Base-by-base conservation (phyloP, 2,888 invertebrate genomes). In the Auanema freiburgensis region DNA sequence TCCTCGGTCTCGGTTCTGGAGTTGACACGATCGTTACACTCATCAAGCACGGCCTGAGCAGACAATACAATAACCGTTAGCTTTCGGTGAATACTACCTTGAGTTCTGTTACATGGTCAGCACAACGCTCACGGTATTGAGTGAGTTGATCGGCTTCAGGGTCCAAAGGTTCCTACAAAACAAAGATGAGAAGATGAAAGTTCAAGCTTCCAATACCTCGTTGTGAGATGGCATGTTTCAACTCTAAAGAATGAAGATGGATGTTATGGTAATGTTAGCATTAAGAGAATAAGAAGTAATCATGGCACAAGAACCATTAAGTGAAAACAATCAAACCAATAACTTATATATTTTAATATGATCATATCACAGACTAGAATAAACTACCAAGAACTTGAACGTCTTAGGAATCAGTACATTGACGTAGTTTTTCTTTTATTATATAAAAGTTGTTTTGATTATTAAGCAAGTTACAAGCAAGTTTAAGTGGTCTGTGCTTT, bases 11-110 rank as follows among this genome's bases (percentile, higher is more conserved):
- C 88, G n/a, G 89, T 87, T 69, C 89, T 88, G 57, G 92, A 90
- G 83, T 89, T 91, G 0, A 97, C 96, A 56, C 97, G 89, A 75
- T 91, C 90, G 79, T 90, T 93, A 86, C 97, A 97, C 55, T 89
- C 88, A 73, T 91, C 90, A 24, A 76, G 69, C 25, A 76, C 55
- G 8, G 68, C 59, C 69, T 69, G 57, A 55, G 59, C 10, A 5
- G 3, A 46, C 46, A 5, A 3, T 46, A 18, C 10, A 10, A n/a
- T n/a, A 21, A 46, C 46, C 10, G 21, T 3, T 18, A 5, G 46
- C 3, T 46, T n/a, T n/a, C n/a, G 16, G 46, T 52, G 4, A 4
- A 43, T n/a, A 8, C 21, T 46, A 64, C 69, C 70, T 81, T 82
- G 65, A 81, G 75, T 41, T 79, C 71, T 66, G 74, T 63, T 51